Conservation (phyloP, 2,797 vertebrate species). For the Morelia viridis region DNA sequence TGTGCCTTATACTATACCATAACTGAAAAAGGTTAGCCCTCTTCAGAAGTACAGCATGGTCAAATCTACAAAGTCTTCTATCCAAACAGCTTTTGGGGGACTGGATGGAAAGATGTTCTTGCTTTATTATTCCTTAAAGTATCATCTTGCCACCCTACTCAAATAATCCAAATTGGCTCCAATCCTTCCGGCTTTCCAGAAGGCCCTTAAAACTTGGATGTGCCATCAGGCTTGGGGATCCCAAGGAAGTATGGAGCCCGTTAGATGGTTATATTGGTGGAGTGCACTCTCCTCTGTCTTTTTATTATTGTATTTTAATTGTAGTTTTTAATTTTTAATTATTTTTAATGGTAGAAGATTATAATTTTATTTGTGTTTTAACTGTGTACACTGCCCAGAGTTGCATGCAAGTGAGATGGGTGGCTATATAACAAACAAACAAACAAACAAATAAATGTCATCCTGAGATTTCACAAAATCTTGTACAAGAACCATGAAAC, state of each 20-base stretch:
- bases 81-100: not conserved
- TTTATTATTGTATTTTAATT: not conserved
- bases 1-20: not conserved
- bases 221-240: not conserved
- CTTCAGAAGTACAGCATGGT: constrained; percentile 21
- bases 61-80: constrained; percentile 44
- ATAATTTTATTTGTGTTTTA: not conserved
- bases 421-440: not conserved
- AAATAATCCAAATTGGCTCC: not conserved
- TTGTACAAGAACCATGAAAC: not conserved
- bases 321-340: not conserved
- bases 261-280: not conserved
- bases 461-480: not conserved
- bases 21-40: constrained; percentile 15
- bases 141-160: not conserved
- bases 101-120: not conserved
- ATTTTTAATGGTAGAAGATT: not conserved
- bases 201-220: not conserved
- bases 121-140: not conserved
- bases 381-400: not conserved
- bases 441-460: not conserved
- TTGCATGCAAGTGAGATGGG: not conserved
- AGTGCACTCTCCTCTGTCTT: not conserved
- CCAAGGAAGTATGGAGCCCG: not conserved
- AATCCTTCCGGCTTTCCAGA: not conserved